Percentiles rank a stretch among this genome's conserved stretches.
These are phyloP conservation scores for Lasaia peninsularis DNA, from an alignment of 1,140 invertebrate genomes.

Conservation along the genomic window DNA sequence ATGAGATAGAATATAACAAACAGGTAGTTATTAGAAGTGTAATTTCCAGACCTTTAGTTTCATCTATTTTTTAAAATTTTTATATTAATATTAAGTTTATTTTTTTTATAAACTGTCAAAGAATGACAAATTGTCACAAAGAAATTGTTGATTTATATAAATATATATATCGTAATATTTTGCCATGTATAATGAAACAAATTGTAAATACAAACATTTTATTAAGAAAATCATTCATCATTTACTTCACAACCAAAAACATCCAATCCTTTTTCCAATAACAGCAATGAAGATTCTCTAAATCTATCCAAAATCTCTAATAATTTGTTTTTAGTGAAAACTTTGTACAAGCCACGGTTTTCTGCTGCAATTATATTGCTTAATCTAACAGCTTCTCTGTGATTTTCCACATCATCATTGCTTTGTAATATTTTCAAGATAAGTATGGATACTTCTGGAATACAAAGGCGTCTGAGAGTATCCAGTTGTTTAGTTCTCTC, in stretches of 20 bases:
- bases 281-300: conserved; percentile 84
- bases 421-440: conserved; percentile 89
- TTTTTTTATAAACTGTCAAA: background rate
- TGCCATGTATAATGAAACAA: background rate
- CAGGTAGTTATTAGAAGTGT: no score
- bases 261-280: conserved; percentile 86
- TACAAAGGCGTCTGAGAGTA: conserved; percentile 86
- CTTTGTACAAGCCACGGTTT: conserved; percentile 87
- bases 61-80: no score
- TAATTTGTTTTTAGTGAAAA: conserved; percentile 87
- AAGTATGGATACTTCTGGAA: conserved; percentile 90
- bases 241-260: conserved; percentile 81
- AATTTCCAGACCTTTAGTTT: no score
- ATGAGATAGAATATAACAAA: no score
- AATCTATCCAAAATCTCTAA: conserved; percentile 87
- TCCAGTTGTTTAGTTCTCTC: conserved; percentile 81
- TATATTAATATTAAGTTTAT: no score
- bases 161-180: background rate
- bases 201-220: conserved; percentile 36
- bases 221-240: conserved; percentile 44
- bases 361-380: conserved; percentile 89
- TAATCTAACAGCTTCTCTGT: conserved; percentile 87
- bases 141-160: conserved; percentile 13
- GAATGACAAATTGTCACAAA: background rate
- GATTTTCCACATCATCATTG: conserved; percentile 85